phyloP scores from a whole-genome alignment of 2,888 invertebrate genomes.

The Kuschelorhynchus macadamiae region DNA sequence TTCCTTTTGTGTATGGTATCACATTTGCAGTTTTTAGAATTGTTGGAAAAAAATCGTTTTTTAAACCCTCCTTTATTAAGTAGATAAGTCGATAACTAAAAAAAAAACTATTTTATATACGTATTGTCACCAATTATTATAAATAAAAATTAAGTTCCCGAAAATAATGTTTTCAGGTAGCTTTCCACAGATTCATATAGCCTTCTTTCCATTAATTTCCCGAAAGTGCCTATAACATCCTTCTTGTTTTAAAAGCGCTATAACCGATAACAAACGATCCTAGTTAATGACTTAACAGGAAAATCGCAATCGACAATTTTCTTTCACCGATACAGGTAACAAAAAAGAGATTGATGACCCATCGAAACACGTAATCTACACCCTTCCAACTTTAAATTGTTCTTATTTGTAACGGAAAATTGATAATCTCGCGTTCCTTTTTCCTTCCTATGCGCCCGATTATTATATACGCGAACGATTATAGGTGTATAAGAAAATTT shows the following conservation, averaged over 20 bases:
- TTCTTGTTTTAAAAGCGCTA: conserved; percentile 19
- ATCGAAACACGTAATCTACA: conserved; percentile 40
- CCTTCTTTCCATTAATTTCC: conserved; percentile 11
- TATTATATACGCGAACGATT: conserved; percentile 24
- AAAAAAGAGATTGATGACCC: conserved; percentile 42
- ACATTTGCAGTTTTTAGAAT: no score
- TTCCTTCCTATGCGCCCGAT: conserved; percentile 11
- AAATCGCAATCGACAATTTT: conserved; percentile 39
- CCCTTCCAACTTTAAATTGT: conserved; percentile 44
- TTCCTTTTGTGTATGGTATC: no score
- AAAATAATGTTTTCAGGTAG: no score
- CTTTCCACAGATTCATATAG: not conserved
- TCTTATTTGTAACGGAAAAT: conserved; percentile 45
- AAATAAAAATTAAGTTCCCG: no score
- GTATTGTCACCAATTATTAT: no score
- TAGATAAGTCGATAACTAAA: no score
- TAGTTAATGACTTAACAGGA: conserved; percentile 42
- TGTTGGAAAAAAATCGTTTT: no score
- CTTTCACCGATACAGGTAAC: conserved; percentile 40
- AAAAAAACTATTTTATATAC: no score
- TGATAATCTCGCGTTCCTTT: conserved; percentile 35
- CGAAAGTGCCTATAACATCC: conserved; percentile 25
- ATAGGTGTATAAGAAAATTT: conserved; percentile 37
- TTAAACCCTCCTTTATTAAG: no score
- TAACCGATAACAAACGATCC: conserved; percentile 39